Base-by-base conservation (phyloP, 2,113 vertebrate genomes). In the Gadus macrocephalus region DNA sequence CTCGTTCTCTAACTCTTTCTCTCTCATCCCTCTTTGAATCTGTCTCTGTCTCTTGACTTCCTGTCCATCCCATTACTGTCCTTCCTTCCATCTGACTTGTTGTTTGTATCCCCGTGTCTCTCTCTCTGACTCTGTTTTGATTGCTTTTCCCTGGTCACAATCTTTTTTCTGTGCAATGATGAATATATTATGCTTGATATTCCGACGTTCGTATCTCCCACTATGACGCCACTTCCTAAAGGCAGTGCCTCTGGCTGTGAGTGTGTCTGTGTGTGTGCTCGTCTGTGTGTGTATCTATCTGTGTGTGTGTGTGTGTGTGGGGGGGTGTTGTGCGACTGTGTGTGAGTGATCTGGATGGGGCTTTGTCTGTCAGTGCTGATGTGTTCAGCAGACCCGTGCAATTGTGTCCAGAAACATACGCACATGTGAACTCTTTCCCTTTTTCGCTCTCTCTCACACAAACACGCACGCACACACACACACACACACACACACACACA, bases 381-480 rank as follows among this genome's bases (percentile, higher is more conserved):
- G 79, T 65, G 61, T 83, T 83, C 83, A 74, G 81, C 85, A 85
- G 85, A 82, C 77, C 71, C 63, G 62, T 64, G 62, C 28, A 64
- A 28, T 25, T 28, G 28, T 64, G 62, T 27, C 62, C 65, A 66
- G 25, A 68, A 64, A 55, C 58, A 35, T 53, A 75, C 38, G 49
- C 64, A 65, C 38, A 65, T 11, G 27, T 16, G 27, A 22, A 63
- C 25, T 14, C 61, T 27, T 14, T 27, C 61, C 15, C 25, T 27
- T 25, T 27, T 11, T 9, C 31, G 19, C 11, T n/a, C 64, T 42
- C 17, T 19, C 64, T 42, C 35, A 49, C 42, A 49, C 42, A 9
- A 7, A 49, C 42, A 49, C 42, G 1, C 42, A 1, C 8, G 11
- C 42, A 49, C 42, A 49, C 42, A 3, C 6, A 49, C 42, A 49